Base-by-base conservation (phyloP, 2,888 invertebrate genomes). In the Microctonus brassicae region DNA sequence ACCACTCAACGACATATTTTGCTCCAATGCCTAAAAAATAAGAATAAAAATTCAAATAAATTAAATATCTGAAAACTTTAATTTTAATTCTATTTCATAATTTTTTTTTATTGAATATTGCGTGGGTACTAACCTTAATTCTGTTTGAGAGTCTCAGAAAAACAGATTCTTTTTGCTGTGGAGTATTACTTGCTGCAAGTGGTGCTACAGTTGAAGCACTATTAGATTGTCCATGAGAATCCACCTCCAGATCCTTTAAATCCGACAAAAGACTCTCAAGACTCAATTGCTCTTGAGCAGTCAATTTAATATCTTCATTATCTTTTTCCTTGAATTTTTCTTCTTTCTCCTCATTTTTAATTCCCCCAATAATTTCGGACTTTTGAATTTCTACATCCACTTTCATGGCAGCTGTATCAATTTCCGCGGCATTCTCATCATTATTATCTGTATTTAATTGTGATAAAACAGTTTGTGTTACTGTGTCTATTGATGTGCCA, bases 1-100 rank as follows among this genome's bases (percentile, higher is more conserved):
- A 73, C 96, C 95, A 77, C 97, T 98, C 52, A 99, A 90, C 13
- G 98, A 97, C 93, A 99, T 96, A 88, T 99, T 99, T 79, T 96
- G 91, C 89, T 99, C 99, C 79, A 99, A 90, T 64, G 95, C 94
- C 93, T 95, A 89, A 73, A 90, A 90, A 73, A 69, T 13, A 34
- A 34, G 11, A n/a, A 26, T 13, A 34, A 34, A 17, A n/a, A 26
- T 29, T n/a, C n/a, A n/a, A n/a, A n/a, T n/a, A n/a, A n/a, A n/a
- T n/a, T n/a, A n/a, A n/a, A n/a, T n/a, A n/a, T n/a, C n/a, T n/a
- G n/a, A n/a, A n/a, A n/a, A n/a, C n/a, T n/a, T n/a, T n/a, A n/a
- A n/a, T n/a, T n/a, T n/a, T n/a, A n/a, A n/a, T n/a, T n/a, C n/a
- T n/a, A n/a, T n/a, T n/a, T n/a, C n/a, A n/a, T n/a, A n/a, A n/a